These are phyloP conservation scores for Neodiprion lecontei DNA, from an alignment of 1,140 invertebrate genomes.

Conservation along the genomic window DNA sequence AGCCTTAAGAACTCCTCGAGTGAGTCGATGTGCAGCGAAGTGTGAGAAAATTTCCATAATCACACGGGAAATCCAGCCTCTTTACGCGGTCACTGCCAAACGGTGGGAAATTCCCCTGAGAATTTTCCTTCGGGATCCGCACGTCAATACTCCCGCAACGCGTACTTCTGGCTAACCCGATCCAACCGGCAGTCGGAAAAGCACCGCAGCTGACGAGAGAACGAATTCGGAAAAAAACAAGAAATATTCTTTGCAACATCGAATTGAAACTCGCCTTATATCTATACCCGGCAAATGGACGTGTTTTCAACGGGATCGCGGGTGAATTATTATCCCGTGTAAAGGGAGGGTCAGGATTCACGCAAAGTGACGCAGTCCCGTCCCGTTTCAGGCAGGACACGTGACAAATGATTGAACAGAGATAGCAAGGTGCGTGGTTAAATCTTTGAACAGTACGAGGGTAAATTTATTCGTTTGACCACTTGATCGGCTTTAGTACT, in stretches of 20 bases:
- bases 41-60: background rate
- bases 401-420: too few species aligned
- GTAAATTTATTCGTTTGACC: too few species aligned
- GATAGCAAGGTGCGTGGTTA: too few species aligned
- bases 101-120: too few species aligned
- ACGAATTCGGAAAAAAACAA: constrained; percentile 3
- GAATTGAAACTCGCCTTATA: background rate
- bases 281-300: background rate
- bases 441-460: too few species aligned
- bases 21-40: background rate
- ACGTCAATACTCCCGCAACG: background rate
- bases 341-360: background rate
- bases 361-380: background rate
- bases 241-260: background rate
- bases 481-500: too few species aligned
- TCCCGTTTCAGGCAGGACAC: too few species aligned
- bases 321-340: background rate
- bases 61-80: too few species aligned
- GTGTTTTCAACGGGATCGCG: background rate
- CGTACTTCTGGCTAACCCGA: background rate
- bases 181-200: background rate
- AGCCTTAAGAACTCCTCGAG: background rate
- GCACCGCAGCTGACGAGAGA: background rate
- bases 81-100: too few species aligned
- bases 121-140: background rate